Base-by-base conservation (phyloP, 2,888 invertebrate genomes). In the Hirtodrosophila alboralis region DNA sequence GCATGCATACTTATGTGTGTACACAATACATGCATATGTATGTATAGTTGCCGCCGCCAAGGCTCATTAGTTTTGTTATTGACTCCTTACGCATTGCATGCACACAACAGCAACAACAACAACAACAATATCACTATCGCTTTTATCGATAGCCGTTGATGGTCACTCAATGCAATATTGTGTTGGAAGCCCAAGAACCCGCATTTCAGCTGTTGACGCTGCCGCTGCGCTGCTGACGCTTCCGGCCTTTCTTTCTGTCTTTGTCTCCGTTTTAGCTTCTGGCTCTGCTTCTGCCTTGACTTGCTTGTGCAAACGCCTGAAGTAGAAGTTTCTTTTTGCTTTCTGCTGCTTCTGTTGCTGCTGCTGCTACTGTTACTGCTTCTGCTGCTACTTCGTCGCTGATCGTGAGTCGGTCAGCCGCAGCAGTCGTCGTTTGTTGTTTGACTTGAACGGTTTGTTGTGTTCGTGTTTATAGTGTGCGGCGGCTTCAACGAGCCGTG, bases 61-160 rank as follows among this genome's bases (percentile, higher is more conserved):
- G 79, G 86, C 79, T 80, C 79, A 80, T 80, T 80, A 80, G 79
- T 80, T 80, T 75, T 76, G 84, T 84, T 80, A 80, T 80, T 86
- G 86, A 84, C 84, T 70, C 69, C 74, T 71, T 75, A 70, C 75
- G 57, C 73, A 51, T 41, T 38, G 60, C 31, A 47, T 27, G 56
- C 37, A 44, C 26, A 36, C 44, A 36, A 31, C 23, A 26, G 49
- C 21, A 49, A 56, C 41, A 54, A 36, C 28, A 49, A 28, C 41
- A 51, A 57, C 37, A 54, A 54, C 28, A 62, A 44, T 53, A 68
- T 45, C 71, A 77, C 84, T 84, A 73, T 73, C 84, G 84, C 86
- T 80, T 79, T 80, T 86, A 80, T 80, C 84, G 86, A 77, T 85
- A 76, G 54, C 79, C 59, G 33, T 53, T 65, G 71, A 71, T 65